These are phyloP conservation scores for Tragelaphus eurycerus DNA, from an alignment of 2,797 vertebrate genomes.

Conservation along the genomic window DNA sequence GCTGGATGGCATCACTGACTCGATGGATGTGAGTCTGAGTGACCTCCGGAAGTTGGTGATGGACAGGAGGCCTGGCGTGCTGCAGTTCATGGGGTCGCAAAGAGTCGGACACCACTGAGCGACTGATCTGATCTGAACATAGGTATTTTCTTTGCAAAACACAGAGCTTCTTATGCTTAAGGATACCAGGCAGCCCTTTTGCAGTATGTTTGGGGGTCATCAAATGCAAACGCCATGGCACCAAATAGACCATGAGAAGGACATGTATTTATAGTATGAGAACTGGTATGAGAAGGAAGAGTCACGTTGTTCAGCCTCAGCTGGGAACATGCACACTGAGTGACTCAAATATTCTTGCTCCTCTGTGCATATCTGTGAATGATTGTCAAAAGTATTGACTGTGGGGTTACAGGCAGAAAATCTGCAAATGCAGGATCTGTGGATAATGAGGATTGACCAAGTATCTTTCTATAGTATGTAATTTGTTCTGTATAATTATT, in stretches of 20 bases:
- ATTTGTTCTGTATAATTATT: not conserved
- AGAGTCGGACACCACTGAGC: too few species aligned
- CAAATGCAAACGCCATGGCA: not conserved
- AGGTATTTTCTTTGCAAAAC: not conserved
- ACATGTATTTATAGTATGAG: not conserved
- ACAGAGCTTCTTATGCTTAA: not conserved
- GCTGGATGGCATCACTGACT: too few species aligned
- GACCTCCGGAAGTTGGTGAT: too few species aligned
- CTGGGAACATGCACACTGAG: not conserved
- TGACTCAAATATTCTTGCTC: not conserved
- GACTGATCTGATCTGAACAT: too few species aligned
- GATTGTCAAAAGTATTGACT: constrained; percentile 1
- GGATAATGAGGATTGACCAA: not conserved
- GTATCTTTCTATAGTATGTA: not conserved
- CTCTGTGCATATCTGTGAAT: not conserved
- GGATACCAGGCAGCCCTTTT: not conserved
- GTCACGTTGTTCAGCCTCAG: not conserved
- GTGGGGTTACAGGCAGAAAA: not conserved
- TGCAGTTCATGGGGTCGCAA: too few species aligned
- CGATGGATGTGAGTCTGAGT: too few species aligned
- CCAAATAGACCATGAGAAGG: not conserved
- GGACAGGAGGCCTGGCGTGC: too few species aligned
- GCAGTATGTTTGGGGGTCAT: not conserved
- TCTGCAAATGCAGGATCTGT: not conserved
- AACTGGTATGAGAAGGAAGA: not conserved